Base-by-base conservation (phyloP, 2,888 invertebrate genomes). In the Chrysodeixis includens region DNA sequence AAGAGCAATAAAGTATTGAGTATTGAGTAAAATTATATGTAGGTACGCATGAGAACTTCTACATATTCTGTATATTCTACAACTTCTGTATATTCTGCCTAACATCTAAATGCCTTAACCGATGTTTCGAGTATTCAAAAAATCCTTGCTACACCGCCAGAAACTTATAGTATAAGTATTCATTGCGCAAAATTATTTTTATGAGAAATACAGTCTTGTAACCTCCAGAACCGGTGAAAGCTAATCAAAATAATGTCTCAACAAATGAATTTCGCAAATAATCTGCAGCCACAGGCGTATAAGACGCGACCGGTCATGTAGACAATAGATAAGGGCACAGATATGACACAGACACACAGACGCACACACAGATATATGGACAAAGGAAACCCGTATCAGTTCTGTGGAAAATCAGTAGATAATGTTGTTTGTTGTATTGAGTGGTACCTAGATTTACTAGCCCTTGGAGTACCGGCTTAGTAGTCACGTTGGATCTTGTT, bases 231-330 rank as follows among this genome's bases (percentile, higher is more conserved):
- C 7, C 44, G 6, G 16, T 18, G 1, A 49, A 20, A 49, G 9
- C 10, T 18, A 7, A 4, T 18, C 8, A 18, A 46, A 46, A 7
- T n/a, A 16, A 44, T 16, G 7, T 2, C 6, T 18, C 2, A 49
- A 18, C 16, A 49, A 5, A 49, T 18, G 16, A 46, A 46, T 54
- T 68, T 18, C 56, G 71, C 71, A 81, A 79, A 76, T 75, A 76
- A 72, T 65, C 59, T 81, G 69, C 74, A 76, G 55, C 59, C 54
- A 74, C 70, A 67, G 30, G 57, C 60, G 64, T 57, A 61, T 46
- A 72, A 79, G 81, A 69, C 74, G 77, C 82, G 90, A 88, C 89
- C 91, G 93, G 92, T 92, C 93, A 92, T 86, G 82, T 74, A 86
- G 87, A 89, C 92, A 91, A 91, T 89, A 87, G 79, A 77, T 82